Percentiles rank a stretch among this genome's conserved stretches.
Conservation (phyloP, 2,888 invertebrate genomes). For the Noctua janthina region DNA sequence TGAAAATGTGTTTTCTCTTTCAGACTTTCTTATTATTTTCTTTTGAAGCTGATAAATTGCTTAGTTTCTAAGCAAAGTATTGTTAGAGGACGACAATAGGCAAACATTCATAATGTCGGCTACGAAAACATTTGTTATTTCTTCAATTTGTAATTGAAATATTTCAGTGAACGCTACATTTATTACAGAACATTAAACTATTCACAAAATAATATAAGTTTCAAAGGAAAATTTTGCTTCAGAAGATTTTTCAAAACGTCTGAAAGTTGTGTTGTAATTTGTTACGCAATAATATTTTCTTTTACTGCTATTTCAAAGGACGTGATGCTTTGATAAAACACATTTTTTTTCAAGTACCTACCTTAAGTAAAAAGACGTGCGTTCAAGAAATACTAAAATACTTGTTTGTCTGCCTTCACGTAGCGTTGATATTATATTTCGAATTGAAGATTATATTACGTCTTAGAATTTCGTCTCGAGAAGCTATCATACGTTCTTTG, state of each 20-base stretch:
- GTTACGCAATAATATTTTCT: slow-evolving; percentile 10
- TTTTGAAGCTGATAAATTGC: not conserved
- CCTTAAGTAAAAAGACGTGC: not conserved
- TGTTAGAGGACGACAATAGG: not conserved
- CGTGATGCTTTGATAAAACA: not conserved
- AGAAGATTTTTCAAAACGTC: slow-evolving; percentile 16
- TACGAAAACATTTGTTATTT: slow-evolving; percentile 6
- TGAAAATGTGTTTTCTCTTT: not conserved
- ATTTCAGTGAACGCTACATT: slow-evolving; percentile 11
- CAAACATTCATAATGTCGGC: not conserved
- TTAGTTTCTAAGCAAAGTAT: not conserved
- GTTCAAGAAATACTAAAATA: not conserved
- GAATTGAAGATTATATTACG: not conserved
- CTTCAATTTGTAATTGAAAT: slow-evolving; percentile 18
- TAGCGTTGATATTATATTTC: not conserved
- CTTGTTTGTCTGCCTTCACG: not conserved
- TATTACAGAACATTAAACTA: slow-evolving; percentile 7
- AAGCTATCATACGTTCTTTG: not conserved
- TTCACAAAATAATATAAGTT: slow-evolving; percentile 7
- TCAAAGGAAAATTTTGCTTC: slow-evolving; percentile 18
- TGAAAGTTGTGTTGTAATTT: slow-evolving; percentile 13
- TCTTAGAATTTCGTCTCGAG: not conserved
- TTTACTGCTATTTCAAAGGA: slow-evolving; percentile 6
- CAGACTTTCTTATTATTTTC: not conserved
- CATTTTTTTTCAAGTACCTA: not conserved